Base-by-base conservation (phyloP, 1,140 invertebrate species). In the Diploscapter pachys region DNA sequence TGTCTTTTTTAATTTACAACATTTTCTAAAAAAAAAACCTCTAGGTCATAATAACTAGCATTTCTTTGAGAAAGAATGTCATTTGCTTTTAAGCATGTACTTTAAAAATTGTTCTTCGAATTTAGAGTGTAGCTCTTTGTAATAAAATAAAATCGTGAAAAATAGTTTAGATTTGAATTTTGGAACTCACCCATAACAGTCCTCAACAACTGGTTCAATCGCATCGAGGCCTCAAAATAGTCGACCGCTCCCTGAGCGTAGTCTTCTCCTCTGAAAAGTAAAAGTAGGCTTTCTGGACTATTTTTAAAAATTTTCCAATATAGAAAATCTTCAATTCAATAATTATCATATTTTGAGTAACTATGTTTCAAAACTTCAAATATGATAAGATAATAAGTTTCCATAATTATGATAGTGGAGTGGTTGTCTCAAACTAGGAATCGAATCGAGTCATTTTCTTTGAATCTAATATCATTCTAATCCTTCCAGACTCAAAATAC, bases 141-240 rank as follows among this genome's bases (percentile, higher is more conserved):
- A 31, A 31, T 31, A 31, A 31, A 31, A 31, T 31, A 31, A 31
- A 31, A 31, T 31, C 31, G 31, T 31, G 31, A 31, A 0, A 31
- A 31, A 31, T 31, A 31, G 31, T 31, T 31, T 31, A 31, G 31
- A 31, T 31, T 31, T 31, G 31, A 31, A 1, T 31, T 31, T 31
- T 31, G 31, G 31, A 31, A 31, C 31, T 52, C 51, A 6, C 66
- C 66, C 6, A 68, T 52, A n/a, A 68, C 51, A 55, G 6, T 53
- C 51, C 66, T 68, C 66, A 68, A n/a, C 6, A 68, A 9, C 5
- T 68, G n/a, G 55, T 73, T 69, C n/a, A 78, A 64, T 3, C 71
- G 62, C 76, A 78, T 78, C 31, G 64, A 56, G 5, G 72, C 69
- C 49, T 76, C 69, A 3, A 78, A 70, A 62, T 78, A 78, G 6